phyloP scores from a whole-genome alignment of 2,113 vertebrate species.

The Triplophysa siluroides region DNA sequence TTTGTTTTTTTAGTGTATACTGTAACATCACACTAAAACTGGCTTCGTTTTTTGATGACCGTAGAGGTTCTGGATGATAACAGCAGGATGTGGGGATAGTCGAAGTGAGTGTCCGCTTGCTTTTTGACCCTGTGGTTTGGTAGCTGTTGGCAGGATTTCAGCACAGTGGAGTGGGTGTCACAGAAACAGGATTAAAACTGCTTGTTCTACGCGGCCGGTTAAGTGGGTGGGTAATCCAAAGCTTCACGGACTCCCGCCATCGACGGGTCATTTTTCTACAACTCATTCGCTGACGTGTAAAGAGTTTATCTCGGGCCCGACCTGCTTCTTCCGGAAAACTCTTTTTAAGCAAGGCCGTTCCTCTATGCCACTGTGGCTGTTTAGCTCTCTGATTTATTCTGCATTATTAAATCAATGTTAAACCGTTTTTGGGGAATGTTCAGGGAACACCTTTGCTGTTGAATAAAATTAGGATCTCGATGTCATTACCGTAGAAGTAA shows the following conservation, averaged over 20 bases:
- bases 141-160: conserved; percentile 43
- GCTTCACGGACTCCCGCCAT: conserved; percentile 44
- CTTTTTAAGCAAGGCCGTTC: conserved; percentile 26
- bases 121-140: conserved; percentile 25
- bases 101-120: background rate
- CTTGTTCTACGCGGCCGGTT: conserved; percentile 56
- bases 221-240: conserved; percentile 52
- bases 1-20: background rate
- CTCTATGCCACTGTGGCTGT: too few relatives aligned
- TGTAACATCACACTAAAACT: background rate
- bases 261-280: conserved; percentile 47
- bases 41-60: conserved; percentile 10
- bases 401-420: background rate
- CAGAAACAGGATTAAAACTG: conserved; percentile 48
- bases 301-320: conserved; percentile 21
- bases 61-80: background rate
- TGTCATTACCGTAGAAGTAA: background rate
- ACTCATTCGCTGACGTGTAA: conserved; percentile 41
- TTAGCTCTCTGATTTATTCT: background rate
- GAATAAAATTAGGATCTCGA: background rate
- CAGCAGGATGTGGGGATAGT: background rate
- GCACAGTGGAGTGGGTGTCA: conserved; percentile 39
- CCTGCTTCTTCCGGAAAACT: conserved; percentile 16
- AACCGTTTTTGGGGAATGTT: conserved; percentile 4
- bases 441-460: background rate